Percentiles rank a stretch among this genome's conserved stretches.
These are phyloP conservation scores for Drosophila subpulchrella DNA, from an alignment of 1,140 invertebrate species.

Conservation along the genomic window DNA sequence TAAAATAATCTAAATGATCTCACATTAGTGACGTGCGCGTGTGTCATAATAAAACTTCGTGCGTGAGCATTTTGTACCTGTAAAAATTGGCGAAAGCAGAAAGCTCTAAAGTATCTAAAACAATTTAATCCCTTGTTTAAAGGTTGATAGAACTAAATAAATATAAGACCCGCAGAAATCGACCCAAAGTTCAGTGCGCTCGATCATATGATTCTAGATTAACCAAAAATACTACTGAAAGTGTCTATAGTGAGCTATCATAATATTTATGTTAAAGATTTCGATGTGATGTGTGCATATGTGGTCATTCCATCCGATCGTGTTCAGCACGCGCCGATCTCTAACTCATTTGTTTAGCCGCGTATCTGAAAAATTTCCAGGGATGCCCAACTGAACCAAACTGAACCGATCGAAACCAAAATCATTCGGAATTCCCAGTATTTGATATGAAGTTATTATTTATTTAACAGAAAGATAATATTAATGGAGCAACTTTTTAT, in stretches of 20 bases:
- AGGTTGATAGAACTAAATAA: constrained; percentile 27
- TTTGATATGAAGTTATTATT: no score
- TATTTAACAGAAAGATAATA: no score
- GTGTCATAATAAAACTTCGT: constrained; percentile 23
- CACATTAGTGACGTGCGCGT: constrained; percentile 34
- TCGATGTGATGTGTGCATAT: background rate
- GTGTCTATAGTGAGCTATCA: constrained; percentile 13
- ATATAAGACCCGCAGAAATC: background rate
- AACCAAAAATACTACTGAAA: constrained; percentile 1
- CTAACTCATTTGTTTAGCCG: constrained; percentile 10
- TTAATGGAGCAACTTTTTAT: no score
- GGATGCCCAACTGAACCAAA: background rate
- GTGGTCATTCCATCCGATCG: constrained; percentile 6
- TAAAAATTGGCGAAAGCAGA: constrained; percentile 26
- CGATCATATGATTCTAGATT: constrained; percentile 28
- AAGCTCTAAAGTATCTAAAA: constrained; percentile 29
- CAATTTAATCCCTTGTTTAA: constrained; percentile 30
- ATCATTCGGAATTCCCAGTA: background rate
- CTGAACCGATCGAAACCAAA: background rate
- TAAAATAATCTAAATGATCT: constrained; percentile 49
- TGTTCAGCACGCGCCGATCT: constrained; percentile 6
- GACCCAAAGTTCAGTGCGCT: constrained; percentile 1
- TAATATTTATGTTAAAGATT: constrained; percentile 24
- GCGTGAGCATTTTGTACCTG: constrained; percentile 31
- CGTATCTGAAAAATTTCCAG: constrained; percentile 8